phyloP scores from a whole-genome alignment of 2,888 invertebrate species.

The Odontocerum albicorne region DNA sequence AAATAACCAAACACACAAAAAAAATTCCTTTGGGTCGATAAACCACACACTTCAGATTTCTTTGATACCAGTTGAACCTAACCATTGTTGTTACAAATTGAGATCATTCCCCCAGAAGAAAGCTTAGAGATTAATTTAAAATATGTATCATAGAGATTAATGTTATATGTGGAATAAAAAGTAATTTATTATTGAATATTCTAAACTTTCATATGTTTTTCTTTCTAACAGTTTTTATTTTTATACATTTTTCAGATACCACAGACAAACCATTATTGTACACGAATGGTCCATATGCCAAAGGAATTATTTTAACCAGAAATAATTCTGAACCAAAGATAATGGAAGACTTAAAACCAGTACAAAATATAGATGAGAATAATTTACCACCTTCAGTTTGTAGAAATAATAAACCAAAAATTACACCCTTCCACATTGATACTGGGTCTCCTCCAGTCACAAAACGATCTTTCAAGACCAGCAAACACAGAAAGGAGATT shows the following conservation, averaged over 20 bases:
- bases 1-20: too few relatives aligned
- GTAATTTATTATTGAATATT: background rate
- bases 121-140: too few relatives aligned
- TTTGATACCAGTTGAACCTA: too few relatives aligned
- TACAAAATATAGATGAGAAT: slow-evolving; percentile 26
- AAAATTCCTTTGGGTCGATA: too few relatives aligned
- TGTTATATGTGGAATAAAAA: background rate
- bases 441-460: background rate
- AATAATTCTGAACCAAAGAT: slow-evolving; percentile 36
- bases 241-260: slow-evolving; percentile 25
- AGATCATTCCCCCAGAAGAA: background rate
- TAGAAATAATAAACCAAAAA: slow-evolving; percentile 30
- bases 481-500: slow-evolving; percentile 21
- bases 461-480: slow-evolving; percentile 12
- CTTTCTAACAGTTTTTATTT: background rate
- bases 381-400: slow-evolving; percentile 22
- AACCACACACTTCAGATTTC: too few relatives aligned
- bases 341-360: slow-evolving; percentile 28
- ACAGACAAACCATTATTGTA: slow-evolving; percentile 32
- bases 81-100: too few relatives aligned
- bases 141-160: too few relatives aligned
- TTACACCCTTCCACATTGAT: slow-evolving; percentile 15
- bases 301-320: slow-evolving; percentile 21
- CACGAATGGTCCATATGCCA: slow-evolving; percentile 21
- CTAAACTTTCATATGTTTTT: background rate